Conservation (phyloP, 2,113 vertebrate species). For the Excalfactoria chinensis region DNA sequence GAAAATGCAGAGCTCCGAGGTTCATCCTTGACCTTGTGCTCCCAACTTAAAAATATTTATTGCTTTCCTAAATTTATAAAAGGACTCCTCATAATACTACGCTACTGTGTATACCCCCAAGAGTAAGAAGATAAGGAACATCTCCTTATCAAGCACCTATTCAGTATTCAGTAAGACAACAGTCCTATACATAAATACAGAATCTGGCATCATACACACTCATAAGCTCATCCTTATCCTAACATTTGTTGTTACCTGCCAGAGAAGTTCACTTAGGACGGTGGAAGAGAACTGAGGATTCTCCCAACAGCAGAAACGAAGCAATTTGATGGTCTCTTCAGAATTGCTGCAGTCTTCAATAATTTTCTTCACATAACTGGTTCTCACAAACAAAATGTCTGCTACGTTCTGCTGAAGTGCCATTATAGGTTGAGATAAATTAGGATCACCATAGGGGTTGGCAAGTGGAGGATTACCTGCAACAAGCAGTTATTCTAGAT, state of each 20-base stretch:
- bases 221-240: neutral
- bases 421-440: conserved; percentile 96
- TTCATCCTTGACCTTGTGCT: neutral
- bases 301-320: conserved; percentile 99
- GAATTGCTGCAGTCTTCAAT: conserved; percentile 99
- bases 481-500: conserved; percentile 63
- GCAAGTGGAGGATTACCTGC: conserved; percentile 95
- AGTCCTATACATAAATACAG: neutral
- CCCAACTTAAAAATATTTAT: neutral
- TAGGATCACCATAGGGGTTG: conserved; percentile 97
- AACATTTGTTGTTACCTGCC: conserved; percentile 88
- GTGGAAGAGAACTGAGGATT: conserved; percentile 99
- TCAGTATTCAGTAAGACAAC: neutral
- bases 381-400: conserved; percentile 97
- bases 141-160: neutral
- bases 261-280: conserved; percentile 97
- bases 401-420: conserved; percentile 96
- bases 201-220: neutral
- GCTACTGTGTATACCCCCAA: neutral
- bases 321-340: conserved; percentile 96
- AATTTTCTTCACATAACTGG: conserved; percentile 99
- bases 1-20: neutral
- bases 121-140: neutral
- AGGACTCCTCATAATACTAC: neutral
- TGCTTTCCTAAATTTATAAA: neutral